Base-by-base conservation (phyloP, 2,113 vertebrate genomes). In the Pyxicephalus adspersus region DNA sequence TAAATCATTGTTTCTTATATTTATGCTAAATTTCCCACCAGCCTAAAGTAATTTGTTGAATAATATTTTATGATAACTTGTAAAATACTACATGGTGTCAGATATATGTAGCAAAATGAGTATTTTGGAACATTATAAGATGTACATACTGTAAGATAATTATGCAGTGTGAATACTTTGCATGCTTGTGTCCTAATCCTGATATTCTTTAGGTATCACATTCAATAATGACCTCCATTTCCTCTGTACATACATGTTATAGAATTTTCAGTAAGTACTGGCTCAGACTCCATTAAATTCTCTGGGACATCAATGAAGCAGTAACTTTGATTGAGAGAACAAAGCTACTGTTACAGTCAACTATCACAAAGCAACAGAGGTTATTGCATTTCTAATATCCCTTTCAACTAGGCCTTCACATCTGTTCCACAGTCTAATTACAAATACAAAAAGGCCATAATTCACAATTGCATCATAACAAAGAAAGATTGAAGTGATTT, bases 401-500 rank as follows among this genome's bases (percentile, higher is more conserved):
- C 91, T 94, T 94, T 93, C 91, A 92, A 92, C 90, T 86, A 90
- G 94, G 92, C 88, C 88, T 93, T 89, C 89, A 64, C 93, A 94
- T 94, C 93, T 94, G 93, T 93, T 94, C 92, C 91, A 92, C 91
- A 92, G 92, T 92, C 93, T 94, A 94, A 94, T 94, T 94, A 94
- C 92, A 94, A 91, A 94, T 94, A 91, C 93, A 94, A 77, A 85
- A 84, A 68, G n/a, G 85, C 77, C 15, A 76, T 4, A 28, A 78
- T 70, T 82, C 80, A 83, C 29, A 87, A 85, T 80, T 67, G 81
- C 54, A 74, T 90, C 5, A 84, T 81, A 52, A 76, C 90, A 84
- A 90, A 90, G 90, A 92, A 91, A 94, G 79, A 81, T 81, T 81
- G 79, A 81, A 74, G 70, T 94, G 93, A 94, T 94, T 94, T 94